Conservation (phyloP, 2,888 invertebrate genomes). For the Lycophotia porphyrea region DNA sequence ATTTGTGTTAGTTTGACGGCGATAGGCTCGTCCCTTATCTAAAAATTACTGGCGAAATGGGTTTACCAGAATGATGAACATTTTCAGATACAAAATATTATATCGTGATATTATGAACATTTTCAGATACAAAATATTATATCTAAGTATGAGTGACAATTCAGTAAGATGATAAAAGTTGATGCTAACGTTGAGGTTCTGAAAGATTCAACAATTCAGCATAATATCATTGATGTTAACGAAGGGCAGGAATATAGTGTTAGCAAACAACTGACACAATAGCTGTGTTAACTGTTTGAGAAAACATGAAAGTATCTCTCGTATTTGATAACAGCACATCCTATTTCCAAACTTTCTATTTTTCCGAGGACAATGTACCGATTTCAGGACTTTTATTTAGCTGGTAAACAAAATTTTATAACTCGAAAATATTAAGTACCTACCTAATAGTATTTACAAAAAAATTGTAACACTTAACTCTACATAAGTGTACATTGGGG, state of each 20-base stretch:
- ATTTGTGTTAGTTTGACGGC: neutral
- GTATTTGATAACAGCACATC: slow-evolving; percentile 3
- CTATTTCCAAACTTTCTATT: neutral
- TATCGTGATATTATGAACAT: no score
- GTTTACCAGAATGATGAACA: no score
- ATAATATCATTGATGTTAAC: neutral
- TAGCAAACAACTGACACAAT: neutral
- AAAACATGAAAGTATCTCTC: slow-evolving; percentile 10
- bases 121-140: no score
- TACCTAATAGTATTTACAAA: no score
- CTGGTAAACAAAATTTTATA: no score
- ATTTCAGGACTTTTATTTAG: neutral
- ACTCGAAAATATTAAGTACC: no score
- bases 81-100: no score
- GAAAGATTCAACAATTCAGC: neutral
- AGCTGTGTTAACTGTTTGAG: neutral
- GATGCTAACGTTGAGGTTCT: neutral
- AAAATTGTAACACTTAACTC: no score
- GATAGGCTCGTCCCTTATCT: neutral
- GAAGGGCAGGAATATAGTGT: neutral
- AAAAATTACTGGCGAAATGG: neutral
- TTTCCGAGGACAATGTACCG: neutral
- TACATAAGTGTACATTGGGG: no score
- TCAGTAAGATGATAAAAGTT: no score
- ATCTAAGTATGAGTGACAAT: no score